These are phyloP conservation scores for Acleris holmiana DNA, from an alignment of 2,888 invertebrate genomes.

Conservation along the genomic window DNA sequence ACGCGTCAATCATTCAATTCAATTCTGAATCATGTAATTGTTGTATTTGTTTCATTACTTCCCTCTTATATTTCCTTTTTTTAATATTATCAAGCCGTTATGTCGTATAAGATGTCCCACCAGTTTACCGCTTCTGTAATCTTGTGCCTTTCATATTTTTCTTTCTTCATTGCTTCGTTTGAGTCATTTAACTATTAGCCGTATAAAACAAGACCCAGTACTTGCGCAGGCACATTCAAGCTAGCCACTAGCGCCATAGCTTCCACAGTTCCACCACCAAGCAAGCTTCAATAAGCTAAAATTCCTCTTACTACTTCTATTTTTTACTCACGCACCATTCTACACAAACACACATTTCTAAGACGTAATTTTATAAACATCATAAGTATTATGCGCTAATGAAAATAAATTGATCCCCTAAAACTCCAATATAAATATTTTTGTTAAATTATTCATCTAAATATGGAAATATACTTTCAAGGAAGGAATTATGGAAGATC, in stretches of 20 bases:
- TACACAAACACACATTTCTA: conserved; percentile 40
- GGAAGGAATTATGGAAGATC: conserved; percentile 36
- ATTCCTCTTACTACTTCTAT: conserved; percentile 2
- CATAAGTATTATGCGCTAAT: conserved; percentile 52
- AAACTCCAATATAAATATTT: conserved; percentile 38
- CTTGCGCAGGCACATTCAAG: neutral
- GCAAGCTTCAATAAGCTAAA: neutral
- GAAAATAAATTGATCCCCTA: conserved; percentile 55
- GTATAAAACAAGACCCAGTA: too few relatives aligned
- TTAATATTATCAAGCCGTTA: too few relatives aligned
- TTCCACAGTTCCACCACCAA: neutral
- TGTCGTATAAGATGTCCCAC: too few relatives aligned
- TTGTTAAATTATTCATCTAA: conserved; percentile 18
- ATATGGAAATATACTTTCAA: conserved; percentile 23
- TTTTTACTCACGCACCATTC: conserved; percentile 9
- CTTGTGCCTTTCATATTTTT: too few relatives aligned
- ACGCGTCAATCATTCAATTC: too few relatives aligned
- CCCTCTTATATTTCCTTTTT: too few relatives aligned
- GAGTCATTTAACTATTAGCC: too few relatives aligned
- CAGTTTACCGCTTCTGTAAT: too few relatives aligned
- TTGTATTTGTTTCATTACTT: too few relatives aligned
- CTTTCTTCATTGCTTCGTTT: too few relatives aligned
- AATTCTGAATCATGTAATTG: too few relatives aligned
- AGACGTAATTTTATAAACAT: conserved; percentile 48
- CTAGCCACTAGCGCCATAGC: neutral